Conservation (phyloP, 1,140 invertebrate species). For the Sesamia nonagrioides region DNA sequence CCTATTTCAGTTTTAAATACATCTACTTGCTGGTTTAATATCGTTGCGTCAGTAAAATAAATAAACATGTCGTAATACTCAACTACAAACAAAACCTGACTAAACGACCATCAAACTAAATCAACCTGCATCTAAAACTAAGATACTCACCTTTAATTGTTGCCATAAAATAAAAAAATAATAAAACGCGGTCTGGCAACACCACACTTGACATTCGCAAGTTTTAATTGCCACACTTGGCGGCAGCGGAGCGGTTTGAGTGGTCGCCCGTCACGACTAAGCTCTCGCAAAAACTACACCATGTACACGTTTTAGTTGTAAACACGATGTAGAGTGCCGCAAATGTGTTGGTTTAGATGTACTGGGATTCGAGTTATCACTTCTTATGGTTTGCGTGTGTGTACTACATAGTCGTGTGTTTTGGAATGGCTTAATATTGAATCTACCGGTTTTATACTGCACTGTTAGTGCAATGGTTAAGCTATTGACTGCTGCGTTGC, state of each 20-base stretch:
- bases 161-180: slow-evolving; percentile 79
- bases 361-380: slow-evolving; percentile 13
- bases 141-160: slow-evolving; percentile 60
- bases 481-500: no score
- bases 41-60: no score
- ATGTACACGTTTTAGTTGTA: slow-evolving; percentile 63
- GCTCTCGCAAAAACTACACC: slow-evolving; percentile 69
- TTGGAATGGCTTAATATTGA: no score
- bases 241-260: slow-evolving; percentile 68
- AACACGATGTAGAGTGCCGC: slow-evolving; percentile 61
- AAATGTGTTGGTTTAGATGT: slow-evolving; percentile 47
- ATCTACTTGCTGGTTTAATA: no score
- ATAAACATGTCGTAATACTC: no score
- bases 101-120: slow-evolving; percentile 16
- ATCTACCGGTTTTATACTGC: no score
- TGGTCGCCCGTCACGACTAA: slow-evolving; percentile 67
- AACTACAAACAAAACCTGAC: background rate
- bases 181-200: slow-evolving; percentile 66
- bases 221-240: slow-evolving; percentile 85
- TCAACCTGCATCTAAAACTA: slow-evolving; percentile 25
- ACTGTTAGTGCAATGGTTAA: no score
- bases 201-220: slow-evolving; percentile 83
- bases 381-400: background rate
- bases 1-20: background rate
- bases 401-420: background rate